Evolutionary conservation across 2,888 invertebrate species (phyloP), one percentile per base, ranked within the genome.

Genomic region (Eupithecia subfuscata): DNA sequence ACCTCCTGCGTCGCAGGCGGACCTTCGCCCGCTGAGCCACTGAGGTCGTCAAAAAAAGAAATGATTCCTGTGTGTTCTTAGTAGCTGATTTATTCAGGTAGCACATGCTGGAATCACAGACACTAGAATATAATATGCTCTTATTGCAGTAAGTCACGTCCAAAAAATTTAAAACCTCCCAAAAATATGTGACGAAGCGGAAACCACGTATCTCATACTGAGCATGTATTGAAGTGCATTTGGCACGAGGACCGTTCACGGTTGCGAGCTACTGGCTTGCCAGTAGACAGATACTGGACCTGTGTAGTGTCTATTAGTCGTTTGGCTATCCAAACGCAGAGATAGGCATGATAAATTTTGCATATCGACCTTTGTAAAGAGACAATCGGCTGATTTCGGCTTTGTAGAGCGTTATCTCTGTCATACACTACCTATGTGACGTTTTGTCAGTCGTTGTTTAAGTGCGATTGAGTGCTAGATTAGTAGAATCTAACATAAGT

Each of bases 141-240:
- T 60, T 60, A 60, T 25, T 5, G 60, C 14, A 25, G 12, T 22
- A 7, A 60, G 12, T 60, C 25, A 56, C 56, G 56, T 56, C 63
- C 63, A 34, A 34, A 63, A 40, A 64, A 34, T 64, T 34, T 64
- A 18, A 63, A 64, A 64, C 34, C 64, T 18, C 18, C 64, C 30
- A 64, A 64, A 63, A 64, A 16, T 64, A 64, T 34, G 64, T 34
- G 64, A 64, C 64, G 43, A 52, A 18, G n/a, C 22, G 60, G 60
- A 25, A 25, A 11, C 64, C 73, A 76, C 76, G 76, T 76, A 71
- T 40, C 73, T 76, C 73, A 76, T 76, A 71, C 48, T 64, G 73
- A 73, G 69, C 76, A 74, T 69, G 75, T 73, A 74, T 76, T 69
- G 74, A 69, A 79, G 79, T 82, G 81, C 83, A 82, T 81, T 83